Conservation (phyloP, 2,113 vertebrate genomes). For the Entosphenus tridentatus region DNA sequence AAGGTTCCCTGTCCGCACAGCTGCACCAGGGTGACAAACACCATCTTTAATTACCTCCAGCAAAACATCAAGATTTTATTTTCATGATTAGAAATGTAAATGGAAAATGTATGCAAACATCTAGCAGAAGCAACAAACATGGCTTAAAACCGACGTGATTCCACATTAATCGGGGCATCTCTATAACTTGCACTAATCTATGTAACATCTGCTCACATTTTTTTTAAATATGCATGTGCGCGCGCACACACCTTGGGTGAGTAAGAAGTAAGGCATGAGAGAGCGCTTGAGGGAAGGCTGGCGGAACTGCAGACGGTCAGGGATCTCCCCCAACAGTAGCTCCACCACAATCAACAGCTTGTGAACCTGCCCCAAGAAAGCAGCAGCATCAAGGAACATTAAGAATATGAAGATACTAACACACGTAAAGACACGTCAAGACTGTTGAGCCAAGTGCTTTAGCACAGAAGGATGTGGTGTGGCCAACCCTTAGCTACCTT, state of each 20-base stretch:
- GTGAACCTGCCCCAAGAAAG: conserved; percentile 36
- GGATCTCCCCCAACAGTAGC: conserved; percentile 75
- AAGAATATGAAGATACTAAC: rapidly evolving
- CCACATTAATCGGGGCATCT: too few relatives aligned
- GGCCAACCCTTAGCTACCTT: too few relatives aligned
- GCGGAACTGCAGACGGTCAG: conserved; percentile 80
- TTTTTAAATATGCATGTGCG: not conserved
- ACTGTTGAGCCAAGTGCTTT: not conserved
- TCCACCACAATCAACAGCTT: conserved; percentile 94
- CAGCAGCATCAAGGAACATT: not conserved
- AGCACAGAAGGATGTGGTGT: too few relatives aligned
- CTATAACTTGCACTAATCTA: too few relatives aligned
- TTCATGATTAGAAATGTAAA: not conserved
- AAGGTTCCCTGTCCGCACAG: conserved; percentile 72
- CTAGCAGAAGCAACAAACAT: not conserved
- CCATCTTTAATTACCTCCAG: not conserved
- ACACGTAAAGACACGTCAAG: not conserved
- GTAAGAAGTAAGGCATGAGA: conserved; percentile 88
- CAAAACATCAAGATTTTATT: not conserved
- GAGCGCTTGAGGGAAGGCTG: conserved; percentile 87
- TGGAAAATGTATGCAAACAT: not conserved
- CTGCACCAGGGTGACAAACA: conserved; percentile 19
- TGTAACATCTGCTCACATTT: too few relatives aligned
- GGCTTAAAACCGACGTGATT: too few relatives aligned
- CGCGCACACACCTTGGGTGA: conserved; percentile 59